A percentile compares a stretch with the other conserved stretches of the same genome.
These are phyloP conservation scores for Antedon bifida DNA, from an alignment of 35 echinoderm and acorn worm species.

Conservation along the genomic window DNA sequence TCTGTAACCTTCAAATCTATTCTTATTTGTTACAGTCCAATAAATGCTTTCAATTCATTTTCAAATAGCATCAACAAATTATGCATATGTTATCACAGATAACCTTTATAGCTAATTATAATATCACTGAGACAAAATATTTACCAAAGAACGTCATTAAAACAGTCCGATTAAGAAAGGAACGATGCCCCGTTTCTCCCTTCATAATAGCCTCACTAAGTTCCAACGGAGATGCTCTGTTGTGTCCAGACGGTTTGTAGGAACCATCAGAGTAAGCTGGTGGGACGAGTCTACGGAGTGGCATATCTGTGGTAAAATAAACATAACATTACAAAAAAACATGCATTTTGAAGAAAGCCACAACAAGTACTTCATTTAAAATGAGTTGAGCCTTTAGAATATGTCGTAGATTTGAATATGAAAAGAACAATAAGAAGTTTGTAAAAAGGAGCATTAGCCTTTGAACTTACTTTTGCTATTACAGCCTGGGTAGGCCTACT, in stretches of 20 bases:
- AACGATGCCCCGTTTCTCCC: slow-evolving; percentile 17
- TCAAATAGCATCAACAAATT: no score
- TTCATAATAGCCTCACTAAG: slow-evolving; percentile 14
- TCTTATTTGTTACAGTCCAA: no score
- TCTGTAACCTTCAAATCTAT: no score
- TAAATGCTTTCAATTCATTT: no score
- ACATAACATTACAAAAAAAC: no score
- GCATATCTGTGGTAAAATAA: slow-evolving; percentile 15
- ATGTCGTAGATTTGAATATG: no score
- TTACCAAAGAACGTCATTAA: slow-evolving; percentile 39
- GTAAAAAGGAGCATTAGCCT: no score
- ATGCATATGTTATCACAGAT: no score
- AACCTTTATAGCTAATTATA: no score
- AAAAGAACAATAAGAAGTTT: no score
- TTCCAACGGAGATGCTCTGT: slow-evolving; percentile 26
- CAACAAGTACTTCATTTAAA: not conserved
- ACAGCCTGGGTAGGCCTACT: no score
- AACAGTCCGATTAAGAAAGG: slow-evolving; percentile 21
- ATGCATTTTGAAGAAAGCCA: not conserved
- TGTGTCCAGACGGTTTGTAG: slow-evolving; percentile 6
- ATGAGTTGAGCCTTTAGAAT: not conserved
- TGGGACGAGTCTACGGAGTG: slow-evolving; percentile 18
- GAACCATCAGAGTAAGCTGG: slow-evolving; percentile 28
- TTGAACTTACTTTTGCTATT: no score
- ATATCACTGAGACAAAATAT: not conserved